Conservation (phyloP, 2,888 invertebrate genomes). For the Syrista parreyssii region DNA sequence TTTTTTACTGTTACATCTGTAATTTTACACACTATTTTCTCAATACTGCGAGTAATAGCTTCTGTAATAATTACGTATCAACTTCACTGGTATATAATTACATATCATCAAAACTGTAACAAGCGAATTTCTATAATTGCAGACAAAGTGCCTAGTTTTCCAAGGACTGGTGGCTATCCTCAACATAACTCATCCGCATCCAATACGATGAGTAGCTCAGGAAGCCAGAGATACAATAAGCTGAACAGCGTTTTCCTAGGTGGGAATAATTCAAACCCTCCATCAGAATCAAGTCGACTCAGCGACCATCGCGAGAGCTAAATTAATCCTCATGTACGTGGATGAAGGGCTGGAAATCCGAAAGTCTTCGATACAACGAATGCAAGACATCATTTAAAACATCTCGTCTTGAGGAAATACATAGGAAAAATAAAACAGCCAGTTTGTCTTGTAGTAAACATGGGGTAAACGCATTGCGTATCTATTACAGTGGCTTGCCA, state of each 20-base stretch:
- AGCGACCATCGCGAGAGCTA: constrained; percentile 61
- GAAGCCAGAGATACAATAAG: constrained; percentile 63
- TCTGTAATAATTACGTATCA: not conserved
- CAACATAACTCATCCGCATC: constrained; percentile 62
- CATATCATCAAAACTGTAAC: not conserved
- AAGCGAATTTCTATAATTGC: constrained; percentile 16
- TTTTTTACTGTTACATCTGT: not conserved
- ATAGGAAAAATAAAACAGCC: not conserved
- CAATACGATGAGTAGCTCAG: constrained; percentile 62
- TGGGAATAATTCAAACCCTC: constrained; percentile 47
- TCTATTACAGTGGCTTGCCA: not conserved
- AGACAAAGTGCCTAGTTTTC: constrained; percentile 62
- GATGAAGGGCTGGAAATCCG: not conserved
- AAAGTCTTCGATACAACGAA: constrained; percentile 33
- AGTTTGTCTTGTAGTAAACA: not conserved
- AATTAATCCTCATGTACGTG: constrained; percentile 28
- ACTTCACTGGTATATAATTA: not conserved
- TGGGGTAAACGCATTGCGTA: not conserved
- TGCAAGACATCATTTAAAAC: constrained; percentile 6
- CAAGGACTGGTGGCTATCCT: constrained; percentile 54
- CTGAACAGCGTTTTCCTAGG: constrained; percentile 57
- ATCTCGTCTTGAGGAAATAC: not conserved
- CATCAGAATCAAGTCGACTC: constrained; percentile 54
- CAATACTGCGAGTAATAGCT: not conserved
- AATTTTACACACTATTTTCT: not conserved